Conservation (phyloP, 2,888 invertebrate species). For the Oscheius onirici region DNA sequence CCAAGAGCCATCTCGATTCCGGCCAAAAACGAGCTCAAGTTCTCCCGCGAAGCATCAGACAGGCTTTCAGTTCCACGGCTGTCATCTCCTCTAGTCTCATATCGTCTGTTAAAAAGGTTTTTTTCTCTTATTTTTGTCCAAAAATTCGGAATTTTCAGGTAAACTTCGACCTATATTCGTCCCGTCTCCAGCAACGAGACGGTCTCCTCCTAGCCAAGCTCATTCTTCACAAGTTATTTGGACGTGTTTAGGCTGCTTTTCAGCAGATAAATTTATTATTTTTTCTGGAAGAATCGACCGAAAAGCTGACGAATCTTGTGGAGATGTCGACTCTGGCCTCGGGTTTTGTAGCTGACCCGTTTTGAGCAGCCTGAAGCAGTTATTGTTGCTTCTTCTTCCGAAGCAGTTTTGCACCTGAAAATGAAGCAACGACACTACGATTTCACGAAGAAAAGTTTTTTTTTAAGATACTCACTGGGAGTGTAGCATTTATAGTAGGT, state of each 20-base stretch:
- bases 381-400: constrained; percentile 5
- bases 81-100: constrained; percentile 59
- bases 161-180: constrained; percentile 50
- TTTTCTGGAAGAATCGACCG: no score
- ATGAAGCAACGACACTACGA: not conserved
- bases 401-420: not conserved
- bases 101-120: constrained; percentile 39
- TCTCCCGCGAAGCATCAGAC: constrained; percentile 42
- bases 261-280: not conserved
- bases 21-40: constrained; percentile 37
- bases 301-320: no score
- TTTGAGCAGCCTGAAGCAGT: not conserved
- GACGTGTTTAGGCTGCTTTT: constrained; percentile 14
- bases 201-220: constrained; percentile 41
- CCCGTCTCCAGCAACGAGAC: constrained; percentile 49
- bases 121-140: not conserved
- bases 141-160: constrained; percentile 27
- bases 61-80: constrained; percentile 56
- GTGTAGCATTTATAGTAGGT: constrained; percentile 30
- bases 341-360: not conserved
- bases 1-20: constrained; percentile 28
- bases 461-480: not conserved
- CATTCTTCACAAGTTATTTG: constrained; percentile 13
- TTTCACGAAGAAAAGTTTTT: no score
- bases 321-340: no score